Evolutionary conservation across 2,797 vertebrate genomes (phyloP), one percentile per base, ranked within the genome.

Genomic region (Oceanodroma leucorhoa): DNA sequence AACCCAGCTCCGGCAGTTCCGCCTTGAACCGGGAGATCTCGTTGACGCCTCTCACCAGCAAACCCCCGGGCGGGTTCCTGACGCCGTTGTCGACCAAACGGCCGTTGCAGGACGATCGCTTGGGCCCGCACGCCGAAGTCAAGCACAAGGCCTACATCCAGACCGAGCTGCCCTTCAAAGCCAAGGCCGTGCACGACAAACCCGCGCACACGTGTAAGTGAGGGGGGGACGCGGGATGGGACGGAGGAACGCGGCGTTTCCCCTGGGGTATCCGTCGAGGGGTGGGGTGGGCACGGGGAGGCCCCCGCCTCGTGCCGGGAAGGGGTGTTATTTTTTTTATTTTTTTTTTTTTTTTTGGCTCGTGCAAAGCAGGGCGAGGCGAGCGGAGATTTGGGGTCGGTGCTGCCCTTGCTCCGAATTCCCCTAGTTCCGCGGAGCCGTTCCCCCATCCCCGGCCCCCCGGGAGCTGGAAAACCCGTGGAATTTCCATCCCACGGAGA

Each of bases 131-230:
- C 32, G 84, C 93, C 2, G 98, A 98, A 57, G 65, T 97, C 73
- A 98, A 98, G 89, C 96, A 98, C 94, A 98, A 98, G 86, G 98
- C 98, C 45, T 99, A 98, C 43, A 96, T 98, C 70, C 98, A 98
- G 67, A 98, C 98, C 8, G 99, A 99, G 96, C 98, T 99, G 96
- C 98, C 99, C 91, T 98, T 98, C 97, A 99, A 99, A 97, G 96
- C 98, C 94, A 99, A 99, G 97, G 87, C 98, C 13, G 97, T 98
- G 53, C 98, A 98, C 5, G 99, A 99, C 94, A 99, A 99, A 95
- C 97, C 98, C 5, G 97, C 95, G 19, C 94, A 94, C 69, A 93
- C 98, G 94, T 98, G 99, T 99, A 97, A 98, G 98, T 41, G 40
- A 14, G 12, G 6, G 12, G 6, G 34, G 54, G 22, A 7, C 1